Percentiles rank a stretch among this genome's conserved stretches.
phyloP scores from a whole-genome alignment of 2,797 vertebrate species.

The Hydrophis major region DNA sequence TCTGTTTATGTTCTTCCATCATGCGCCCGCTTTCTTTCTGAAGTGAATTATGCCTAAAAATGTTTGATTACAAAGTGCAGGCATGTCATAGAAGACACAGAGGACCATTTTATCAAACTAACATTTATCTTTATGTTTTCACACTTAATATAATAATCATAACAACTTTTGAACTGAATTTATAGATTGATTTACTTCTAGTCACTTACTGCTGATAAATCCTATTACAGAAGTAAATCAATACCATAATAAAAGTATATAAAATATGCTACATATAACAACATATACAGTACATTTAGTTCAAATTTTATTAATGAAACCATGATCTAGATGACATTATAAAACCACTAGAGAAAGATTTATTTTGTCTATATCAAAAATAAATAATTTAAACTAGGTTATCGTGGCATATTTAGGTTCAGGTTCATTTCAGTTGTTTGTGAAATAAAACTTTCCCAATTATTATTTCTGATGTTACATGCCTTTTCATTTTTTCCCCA shows the following conservation, averaged over 20 bases:
- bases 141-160: conserved; percentile 16
- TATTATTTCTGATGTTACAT: background rate
- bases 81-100: background rate
- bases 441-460: background rate
- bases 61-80: conserved; percentile 26
- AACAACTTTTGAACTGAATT: background rate
- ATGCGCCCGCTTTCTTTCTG: conserved; percentile 81
- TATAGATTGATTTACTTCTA: background rate
- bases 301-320: background rate
- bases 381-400: background rate
- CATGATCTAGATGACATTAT: background rate
- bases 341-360: background rate
- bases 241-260: background rate
- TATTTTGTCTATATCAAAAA: background rate
- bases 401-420: background rate
- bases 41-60: conserved; percentile 72
- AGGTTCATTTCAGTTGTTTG: background rate
- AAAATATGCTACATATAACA: background rate
- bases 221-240: background rate
- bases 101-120: background rate
- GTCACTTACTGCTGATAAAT: background rate
- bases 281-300: background rate
- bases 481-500: background rate
- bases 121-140: background rate
- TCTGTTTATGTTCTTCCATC: conserved; percentile 73